Evolutionary conservation across 2,797 vertebrate genomes (phyloP).

Genomic region (Cetoscarus ocellatus): DNA sequence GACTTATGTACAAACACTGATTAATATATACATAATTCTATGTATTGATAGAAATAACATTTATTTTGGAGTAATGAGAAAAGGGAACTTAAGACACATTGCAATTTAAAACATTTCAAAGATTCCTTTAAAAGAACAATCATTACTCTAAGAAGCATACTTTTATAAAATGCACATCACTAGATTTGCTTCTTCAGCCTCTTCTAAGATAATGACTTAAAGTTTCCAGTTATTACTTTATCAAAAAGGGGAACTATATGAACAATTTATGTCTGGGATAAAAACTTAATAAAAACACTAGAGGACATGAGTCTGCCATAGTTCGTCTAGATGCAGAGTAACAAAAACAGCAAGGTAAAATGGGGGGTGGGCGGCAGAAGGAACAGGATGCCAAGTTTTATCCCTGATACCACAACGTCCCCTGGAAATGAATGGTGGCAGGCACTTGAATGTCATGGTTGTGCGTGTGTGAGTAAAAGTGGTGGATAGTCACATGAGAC

Average conservation of each 20-base stretch:
- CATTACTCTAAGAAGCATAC: slow-evolving; percentile 20
- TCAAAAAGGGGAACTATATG: slow-evolving; percentile 28
- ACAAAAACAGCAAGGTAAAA: slow-evolving; percentile 43
- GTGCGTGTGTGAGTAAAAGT: slow-evolving; percentile 64
- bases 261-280: slow-evolving; percentile 35
- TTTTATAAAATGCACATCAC: slow-evolving; percentile 43
- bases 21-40: slow-evolving; percentile 69
- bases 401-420: slow-evolving; percentile 81
- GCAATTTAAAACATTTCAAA: slow-evolving; percentile 19
- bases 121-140: slow-evolving; percentile 4
- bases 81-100: slow-evolving; percentile 26
- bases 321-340: slow-evolving; percentile 18
- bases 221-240: slow-evolving; percentile 17
- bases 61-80: slow-evolving; percentile 26
- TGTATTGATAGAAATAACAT: slow-evolving; percentile 43
- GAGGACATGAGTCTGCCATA: slow-evolving; percentile 38
- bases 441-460: slow-evolving; percentile 91
- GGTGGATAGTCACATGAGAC: slow-evolving; percentile 80
- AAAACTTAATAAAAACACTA: slow-evolving; percentile 35
- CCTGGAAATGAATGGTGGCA: slow-evolving; percentile 85
- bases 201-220: slow-evolving; percentile 41
- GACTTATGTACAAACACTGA: slow-evolving; percentile 73
- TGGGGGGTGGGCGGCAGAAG: slow-evolving; percentile 11
- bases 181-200: slow-evolving; percentile 16
- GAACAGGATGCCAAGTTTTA: slow-evolving; percentile 53